Evolutionary conservation across 2,888 invertebrate species (phyloP), one percentile per base, ranked within the genome.

Genomic region (Lasioglossum morio): DNA sequence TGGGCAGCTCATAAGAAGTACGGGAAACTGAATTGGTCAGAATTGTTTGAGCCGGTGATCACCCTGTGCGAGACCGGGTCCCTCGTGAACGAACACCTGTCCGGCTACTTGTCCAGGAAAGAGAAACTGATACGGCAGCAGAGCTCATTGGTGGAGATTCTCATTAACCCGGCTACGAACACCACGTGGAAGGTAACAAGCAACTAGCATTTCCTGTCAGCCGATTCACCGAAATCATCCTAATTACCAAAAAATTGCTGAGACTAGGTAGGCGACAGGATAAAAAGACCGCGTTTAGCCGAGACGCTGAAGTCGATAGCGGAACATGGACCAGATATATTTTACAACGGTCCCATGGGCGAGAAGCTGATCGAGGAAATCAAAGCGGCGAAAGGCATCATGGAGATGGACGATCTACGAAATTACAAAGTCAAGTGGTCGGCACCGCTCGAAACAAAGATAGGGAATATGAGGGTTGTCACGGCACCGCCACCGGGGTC

Each of bases 401-500:
- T 99, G 75, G 97, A 97, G 0, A 96, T 96, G 91, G 96, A 97
- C 78, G 99, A 99, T 95, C 96, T 99, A 93, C 95, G 95, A 86
- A 96, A 96, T 88, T 99, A 97, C 96, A 96, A 97, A 75, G 96
- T 96, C 0, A 95, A 96, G 92, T 97, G 97, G 96, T 95, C 94
- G 80, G 96, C 97, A 12, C 97, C 98, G 0, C 94, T 97, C 8
- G 93, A 95, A 0, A 95, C 96, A 0, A 95, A 95, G 0, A 94
- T 97, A 0, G 95, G 95, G 8, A 96, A 97, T 70, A 96, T 98
- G 88, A 97, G 96, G 0, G 96, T 99, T 74, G 97, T 97, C 95
- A 97, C 98, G 0, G 96, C 98, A 0, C 98, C 98, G 0, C 98
- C 98, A 0, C 99, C 99, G 0, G 98, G 98, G 86, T 98, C 98